A percentile compares a stretch with the other conserved stretches of the same genome.
Evolutionary conservation across 2,888 invertebrate genomes (phyloP).

Genomic region (Parnassius smintheus): DNA sequence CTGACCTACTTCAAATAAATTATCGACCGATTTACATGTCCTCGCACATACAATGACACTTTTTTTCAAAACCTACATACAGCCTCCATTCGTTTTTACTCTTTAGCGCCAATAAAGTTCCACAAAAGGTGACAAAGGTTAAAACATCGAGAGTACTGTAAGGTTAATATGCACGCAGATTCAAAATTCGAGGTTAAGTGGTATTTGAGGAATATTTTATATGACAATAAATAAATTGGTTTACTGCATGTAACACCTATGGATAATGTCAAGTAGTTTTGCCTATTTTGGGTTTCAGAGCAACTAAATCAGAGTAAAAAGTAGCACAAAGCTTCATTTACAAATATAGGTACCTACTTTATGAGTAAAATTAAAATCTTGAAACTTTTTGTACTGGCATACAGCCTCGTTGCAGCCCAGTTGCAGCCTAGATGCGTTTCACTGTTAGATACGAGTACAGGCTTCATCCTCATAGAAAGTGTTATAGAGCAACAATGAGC

Average conservation of each 20-base stretch:
- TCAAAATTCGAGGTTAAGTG: conserved; percentile 5
- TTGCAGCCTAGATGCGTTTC: no score
- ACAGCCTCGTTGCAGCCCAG: no score
- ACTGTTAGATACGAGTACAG: no score
- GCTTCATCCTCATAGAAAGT: no score
- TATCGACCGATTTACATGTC: neutral
- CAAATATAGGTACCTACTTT: no score
- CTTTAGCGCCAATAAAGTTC: conserved; percentile 7
- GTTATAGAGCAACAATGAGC: no score
- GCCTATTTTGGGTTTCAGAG: conserved; percentile 8
- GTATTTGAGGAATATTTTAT: conserved; percentile 11
- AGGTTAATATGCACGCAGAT: neutral
- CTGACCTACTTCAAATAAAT: neutral
- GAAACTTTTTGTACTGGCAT: no score
- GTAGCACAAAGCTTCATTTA: neutral
- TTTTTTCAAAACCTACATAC: neutral
- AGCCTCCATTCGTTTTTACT: conserved; percentile 4
- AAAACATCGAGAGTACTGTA: neutral
- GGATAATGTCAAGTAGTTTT: conserved; percentile 13
- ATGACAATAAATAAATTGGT: conserved; percentile 11
- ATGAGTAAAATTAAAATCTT: no score
- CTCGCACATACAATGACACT: conserved; percentile 7
- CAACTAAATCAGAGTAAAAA: neutral
- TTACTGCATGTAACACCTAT: conserved; percentile 1
- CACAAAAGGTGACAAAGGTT: conserved; percentile 15